These are phyloP conservation scores for Takifugu bimaculatus DNA, from an alignment of 2,113 vertebrate genomes.

Conservation along the genomic window DNA sequence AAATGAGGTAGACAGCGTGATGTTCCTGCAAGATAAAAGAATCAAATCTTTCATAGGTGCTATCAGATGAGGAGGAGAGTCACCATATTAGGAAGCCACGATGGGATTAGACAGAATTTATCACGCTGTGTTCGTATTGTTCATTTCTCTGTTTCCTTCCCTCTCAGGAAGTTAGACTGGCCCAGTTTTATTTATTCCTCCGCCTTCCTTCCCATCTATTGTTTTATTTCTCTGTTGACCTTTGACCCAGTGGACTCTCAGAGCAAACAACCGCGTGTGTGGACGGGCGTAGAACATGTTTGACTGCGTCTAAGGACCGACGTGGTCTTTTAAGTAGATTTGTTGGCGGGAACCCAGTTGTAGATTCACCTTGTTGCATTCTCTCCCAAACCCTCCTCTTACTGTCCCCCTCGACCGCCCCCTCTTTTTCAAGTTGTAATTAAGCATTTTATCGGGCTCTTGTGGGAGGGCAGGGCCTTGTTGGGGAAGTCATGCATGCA, in stretches of 20 bases:
- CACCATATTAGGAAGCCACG: conserved; percentile 5
- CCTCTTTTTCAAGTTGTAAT: conserved; percentile 28
- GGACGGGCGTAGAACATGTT: background rate
- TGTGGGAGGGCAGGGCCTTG: conserved; percentile 32
- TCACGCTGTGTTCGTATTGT: conserved; percentile 4
- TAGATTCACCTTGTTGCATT: background rate
- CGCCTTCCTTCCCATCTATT: background rate
- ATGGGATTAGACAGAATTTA: conserved; percentile 29
- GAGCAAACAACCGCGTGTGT: conserved; percentile 30
- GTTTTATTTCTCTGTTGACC: background rate
- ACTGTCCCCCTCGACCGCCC: background rate
- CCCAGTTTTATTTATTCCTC: conserved; percentile 1
- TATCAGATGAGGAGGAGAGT: conserved; percentile 40
- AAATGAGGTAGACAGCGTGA: conserved; percentile 41
- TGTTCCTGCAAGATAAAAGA: conserved; percentile 57
- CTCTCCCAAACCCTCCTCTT: background rate
- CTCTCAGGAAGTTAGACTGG: background rate
- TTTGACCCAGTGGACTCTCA: conserved; percentile 40
- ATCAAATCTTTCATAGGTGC: conserved; percentile 41
- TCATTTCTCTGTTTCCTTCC: background rate
- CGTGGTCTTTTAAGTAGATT: background rate
- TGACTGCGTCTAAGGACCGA: too few species aligned
- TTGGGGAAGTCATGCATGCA: conserved; percentile 44
- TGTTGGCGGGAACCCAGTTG: background rate
- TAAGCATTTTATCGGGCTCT: conserved; percentile 22